A percentile compares a stretch with the other conserved stretches of the same genome.
Evolutionary conservation across 2,113 vertebrate genomes (phyloP).

Genomic region (Oncorhynchus gorbuscha): DNA sequence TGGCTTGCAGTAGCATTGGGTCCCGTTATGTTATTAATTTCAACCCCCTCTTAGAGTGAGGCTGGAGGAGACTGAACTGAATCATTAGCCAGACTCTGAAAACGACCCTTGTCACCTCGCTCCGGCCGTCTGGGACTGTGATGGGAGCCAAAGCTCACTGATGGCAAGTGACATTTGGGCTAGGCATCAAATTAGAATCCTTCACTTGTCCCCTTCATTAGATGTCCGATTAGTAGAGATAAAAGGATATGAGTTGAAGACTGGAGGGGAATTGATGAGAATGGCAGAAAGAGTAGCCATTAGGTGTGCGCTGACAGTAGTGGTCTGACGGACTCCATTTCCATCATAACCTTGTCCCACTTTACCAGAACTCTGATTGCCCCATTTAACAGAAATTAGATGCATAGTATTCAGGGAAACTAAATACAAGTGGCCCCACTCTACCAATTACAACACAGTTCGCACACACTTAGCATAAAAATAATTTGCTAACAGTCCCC

Average conservation of each 20-base stretch:
- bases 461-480: constrained; percentile 13
- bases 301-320: not conserved
- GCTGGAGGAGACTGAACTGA: not conserved
- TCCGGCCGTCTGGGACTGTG: not conserved
- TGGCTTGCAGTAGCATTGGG: not conserved
- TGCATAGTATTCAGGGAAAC: not conserved
- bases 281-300: not conserved
- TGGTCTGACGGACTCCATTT: constrained; percentile 8
- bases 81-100: not conserved
- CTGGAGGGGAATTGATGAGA: not conserved
- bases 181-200: not conserved
- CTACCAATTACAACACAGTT: constrained; percentile 9
- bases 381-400: constrained; percentile 24
- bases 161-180: not conserved
- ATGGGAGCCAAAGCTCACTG: not conserved
- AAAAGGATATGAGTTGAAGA: not conserved
- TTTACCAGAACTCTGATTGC: constrained; percentile 21
- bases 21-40: not conserved
- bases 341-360: constrained; percentile 21
- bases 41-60: not conserved
- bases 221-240: not conserved
- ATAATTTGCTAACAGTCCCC: constrained; percentile 27
- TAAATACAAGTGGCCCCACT: constrained; percentile 7
- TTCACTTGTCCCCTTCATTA: not conserved
- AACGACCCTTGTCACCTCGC: not conserved